Evolutionary conservation across 2,113 vertebrate genomes (phyloP).

Genomic region (Pachyramphus minor): DNA sequence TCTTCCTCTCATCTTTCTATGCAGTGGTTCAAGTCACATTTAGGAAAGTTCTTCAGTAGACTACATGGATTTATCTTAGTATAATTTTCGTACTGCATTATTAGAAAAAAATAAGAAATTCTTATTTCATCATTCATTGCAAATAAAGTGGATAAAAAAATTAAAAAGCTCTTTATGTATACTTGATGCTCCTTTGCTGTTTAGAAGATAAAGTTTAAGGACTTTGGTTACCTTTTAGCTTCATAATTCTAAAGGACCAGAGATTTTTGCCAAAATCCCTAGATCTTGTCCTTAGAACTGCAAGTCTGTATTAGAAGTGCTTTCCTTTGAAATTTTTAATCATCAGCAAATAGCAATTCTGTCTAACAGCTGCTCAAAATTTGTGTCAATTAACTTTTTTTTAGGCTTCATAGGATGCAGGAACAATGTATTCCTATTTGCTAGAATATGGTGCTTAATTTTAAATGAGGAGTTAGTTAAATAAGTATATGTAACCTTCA

Average conservation of each 20-base stretch:
- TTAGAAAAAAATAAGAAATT: not conserved
- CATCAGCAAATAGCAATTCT: not conserved
- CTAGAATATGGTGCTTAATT: not conserved
- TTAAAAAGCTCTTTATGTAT: not conserved
- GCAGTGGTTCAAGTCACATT: not conserved
- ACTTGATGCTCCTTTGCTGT: not conserved
- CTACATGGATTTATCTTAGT: not conserved
- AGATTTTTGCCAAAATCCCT: not conserved
- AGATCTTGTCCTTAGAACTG: not conserved
- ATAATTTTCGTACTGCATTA: not conserved
- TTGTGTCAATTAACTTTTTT: not conserved
- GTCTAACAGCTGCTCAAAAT: not conserved
- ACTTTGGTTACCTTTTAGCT: not conserved
- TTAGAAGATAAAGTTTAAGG: not conserved
- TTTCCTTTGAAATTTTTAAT: not conserved
- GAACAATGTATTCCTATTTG: not conserved
- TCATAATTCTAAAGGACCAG: not conserved
- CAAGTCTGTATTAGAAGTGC: not conserved
- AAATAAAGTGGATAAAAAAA: not conserved
- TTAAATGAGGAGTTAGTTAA: not conserved
- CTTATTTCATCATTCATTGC: not conserved
- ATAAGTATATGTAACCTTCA: not conserved
- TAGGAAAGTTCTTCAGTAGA: not conserved
- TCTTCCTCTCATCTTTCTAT: not conserved
- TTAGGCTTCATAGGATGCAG: not conserved